These are phyloP conservation scores for Limanda limanda DNA, from an alignment of 2,113 vertebrate species.

Conservation along the genomic window DNA sequence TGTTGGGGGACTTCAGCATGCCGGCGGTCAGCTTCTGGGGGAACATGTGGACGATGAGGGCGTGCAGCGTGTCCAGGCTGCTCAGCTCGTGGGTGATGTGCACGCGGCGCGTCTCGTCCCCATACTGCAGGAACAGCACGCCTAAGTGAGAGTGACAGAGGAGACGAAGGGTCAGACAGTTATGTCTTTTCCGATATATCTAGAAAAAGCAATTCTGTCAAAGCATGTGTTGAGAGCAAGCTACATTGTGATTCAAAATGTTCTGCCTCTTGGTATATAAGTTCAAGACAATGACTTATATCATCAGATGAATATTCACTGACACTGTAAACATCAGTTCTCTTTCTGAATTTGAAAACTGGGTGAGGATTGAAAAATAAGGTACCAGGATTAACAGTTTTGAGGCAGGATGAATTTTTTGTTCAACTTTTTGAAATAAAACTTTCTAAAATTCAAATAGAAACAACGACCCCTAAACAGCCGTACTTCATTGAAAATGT, in stretches of 20 bases:
- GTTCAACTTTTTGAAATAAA: not conserved
- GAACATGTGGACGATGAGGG: conserved; percentile 99
- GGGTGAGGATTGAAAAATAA: conserved; percentile 6
- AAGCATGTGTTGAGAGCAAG: not conserved
- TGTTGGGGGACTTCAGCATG: conserved; percentile 98
- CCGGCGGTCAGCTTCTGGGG: conserved; percentile 98
- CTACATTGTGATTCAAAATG: conserved; percentile 12
- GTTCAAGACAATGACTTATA: conserved; percentile 1
- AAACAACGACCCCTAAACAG: not conserved
- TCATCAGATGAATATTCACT: conserved; percentile 2
- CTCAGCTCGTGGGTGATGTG: conserved; percentile 99
- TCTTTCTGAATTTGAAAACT: not conserved
- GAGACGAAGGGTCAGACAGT: conserved; percentile 1
- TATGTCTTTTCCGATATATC: not conserved
- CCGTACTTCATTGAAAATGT: conserved; percentile 29
- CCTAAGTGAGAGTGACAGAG: conserved; percentile 77
- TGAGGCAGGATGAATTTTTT: not conserved
- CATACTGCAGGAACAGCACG: conserved; percentile 97
- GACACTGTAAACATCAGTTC: not conserved
- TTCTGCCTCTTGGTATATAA: not conserved
- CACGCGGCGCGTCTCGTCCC: conserved; percentile 95
- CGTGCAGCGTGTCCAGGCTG: conserved; percentile 97
- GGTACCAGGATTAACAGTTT: conserved; percentile 2
- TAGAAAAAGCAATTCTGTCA: conserved; percentile 9
- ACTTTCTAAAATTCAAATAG: not conserved